A percentile compares a stretch with the other conserved stretches of the same genome.
Evolutionary conservation across 2,113 vertebrate genomes (phyloP).

Genomic region (Procavia capensis): DNA sequence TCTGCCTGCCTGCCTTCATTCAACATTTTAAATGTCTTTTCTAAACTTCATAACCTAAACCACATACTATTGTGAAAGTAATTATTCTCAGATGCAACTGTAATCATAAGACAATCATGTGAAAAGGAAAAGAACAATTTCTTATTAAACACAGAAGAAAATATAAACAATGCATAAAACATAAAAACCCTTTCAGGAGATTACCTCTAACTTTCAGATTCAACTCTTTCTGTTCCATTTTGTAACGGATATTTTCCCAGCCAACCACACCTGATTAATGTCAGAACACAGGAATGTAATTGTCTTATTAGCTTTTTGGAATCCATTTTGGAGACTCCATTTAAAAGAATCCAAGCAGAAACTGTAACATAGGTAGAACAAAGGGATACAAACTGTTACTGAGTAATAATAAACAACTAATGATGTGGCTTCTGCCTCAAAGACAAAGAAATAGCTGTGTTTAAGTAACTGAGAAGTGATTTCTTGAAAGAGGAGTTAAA

Average conservation of each 20-base stretch:
- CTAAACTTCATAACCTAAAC: slow-evolving; percentile 28
- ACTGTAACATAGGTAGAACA: background rate
- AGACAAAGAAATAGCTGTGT: background rate
- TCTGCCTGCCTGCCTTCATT: background rate
- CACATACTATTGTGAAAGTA: background rate
- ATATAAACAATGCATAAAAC: slow-evolving; percentile 12
- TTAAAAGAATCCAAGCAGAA: slow-evolving; percentile 32
- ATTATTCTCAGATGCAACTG: background rate
- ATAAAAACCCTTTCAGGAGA: background rate
- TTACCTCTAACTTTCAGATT: slow-evolving; percentile 11
- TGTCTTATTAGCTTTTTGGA: background rate
- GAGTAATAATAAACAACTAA: background rate
- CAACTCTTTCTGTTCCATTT: background rate
- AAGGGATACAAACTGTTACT: background rate
- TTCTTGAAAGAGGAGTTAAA: background rate
- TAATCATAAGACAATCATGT: slow-evolving; percentile 6
- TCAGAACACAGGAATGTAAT: background rate
- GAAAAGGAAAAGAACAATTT: background rate
- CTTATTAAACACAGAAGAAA: slow-evolving; percentile 27
- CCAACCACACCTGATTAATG: slow-evolving; percentile 18
- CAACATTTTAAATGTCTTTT: background rate
- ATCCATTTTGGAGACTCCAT: background rate
- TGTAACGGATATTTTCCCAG: background rate
- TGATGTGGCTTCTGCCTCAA: background rate
- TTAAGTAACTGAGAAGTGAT: background rate